phyloP scores from a whole-genome alignment of 2,888 invertebrate species.

The Hirtodrosophila cameraria region DNA sequence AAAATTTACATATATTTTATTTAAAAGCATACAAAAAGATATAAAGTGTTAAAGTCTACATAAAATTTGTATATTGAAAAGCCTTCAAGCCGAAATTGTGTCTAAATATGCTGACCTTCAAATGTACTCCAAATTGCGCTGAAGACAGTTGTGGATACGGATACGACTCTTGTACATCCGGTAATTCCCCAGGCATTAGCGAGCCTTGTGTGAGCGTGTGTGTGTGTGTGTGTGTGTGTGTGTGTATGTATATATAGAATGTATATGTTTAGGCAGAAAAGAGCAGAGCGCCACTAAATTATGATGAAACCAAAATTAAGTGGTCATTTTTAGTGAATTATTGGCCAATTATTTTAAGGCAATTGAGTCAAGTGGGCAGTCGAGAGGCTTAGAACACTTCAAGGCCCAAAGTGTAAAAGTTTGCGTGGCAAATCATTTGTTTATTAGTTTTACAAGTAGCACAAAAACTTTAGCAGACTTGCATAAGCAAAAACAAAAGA shows the following conservation, averaged over 20 bases:
- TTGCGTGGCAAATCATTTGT: conserved; percentile 71
- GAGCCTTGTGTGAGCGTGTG: conserved; percentile 26
- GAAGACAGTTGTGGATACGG: conserved; percentile 38
- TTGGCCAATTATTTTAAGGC: conserved; percentile 78
- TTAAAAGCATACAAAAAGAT: no score
- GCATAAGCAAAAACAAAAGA: conserved; percentile 40
- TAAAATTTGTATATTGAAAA: background rate
- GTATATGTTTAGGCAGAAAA: conserved; percentile 2
- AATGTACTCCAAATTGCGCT: conserved; percentile 39
- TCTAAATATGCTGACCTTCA: conserved; percentile 56
- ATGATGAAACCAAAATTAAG: conserved; percentile 69
- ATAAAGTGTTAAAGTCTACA: background rate
- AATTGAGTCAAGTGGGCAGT: conserved; percentile 70
- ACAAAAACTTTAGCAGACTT: conserved; percentile 38
- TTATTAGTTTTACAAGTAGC: conserved; percentile 65
- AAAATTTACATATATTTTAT: background rate
- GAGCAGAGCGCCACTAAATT: conserved; percentile 48
- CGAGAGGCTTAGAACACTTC: conserved; percentile 19
- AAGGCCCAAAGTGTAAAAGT: conserved; percentile 37
- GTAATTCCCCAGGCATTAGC: conserved; percentile 68
- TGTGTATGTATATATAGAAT: conserved; percentile 3
- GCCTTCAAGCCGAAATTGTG: background rate
- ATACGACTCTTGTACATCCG: conserved; percentile 48
- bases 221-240: background rate
- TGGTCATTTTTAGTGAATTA: conserved; percentile 76